Base-by-base conservation (phyloP, 53 echinoderm and acorn worm genomes). In the Patiria pectinifera region DNA sequence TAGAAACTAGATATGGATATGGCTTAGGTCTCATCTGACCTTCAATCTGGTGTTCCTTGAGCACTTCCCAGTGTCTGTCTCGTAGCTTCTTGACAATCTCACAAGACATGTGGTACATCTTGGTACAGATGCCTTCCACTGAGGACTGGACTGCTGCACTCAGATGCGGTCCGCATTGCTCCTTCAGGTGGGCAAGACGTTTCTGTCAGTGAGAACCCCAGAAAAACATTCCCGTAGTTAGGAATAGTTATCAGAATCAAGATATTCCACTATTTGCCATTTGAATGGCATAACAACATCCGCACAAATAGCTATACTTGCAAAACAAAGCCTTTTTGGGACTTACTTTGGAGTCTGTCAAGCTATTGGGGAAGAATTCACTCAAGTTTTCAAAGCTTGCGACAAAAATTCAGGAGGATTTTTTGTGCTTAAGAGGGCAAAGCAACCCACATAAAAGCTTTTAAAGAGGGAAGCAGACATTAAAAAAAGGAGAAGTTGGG, bases 1-100 rank as follows among this genome's bases (percentile, higher is more conserved):
- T 23, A 71, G 23, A 19, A 13, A 78, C 24, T 0, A 24, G 25
- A 78, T 9, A 53, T 53, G 53, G 53, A 53, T 53, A 53, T 2
- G 53, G 1, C 53, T 82, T n/a, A 66, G 3, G 24, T 59, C 13
- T 62, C n/a, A 2, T 11, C 90, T 85, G 62, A 99, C 99, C 95
- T 96, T 96, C 96, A 49, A 99, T 99, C 21, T 97, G 95, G 82
- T 99, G 99, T 83, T 99, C 99, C 89, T 94, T 96, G 4, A 99
- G 86, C 18, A 99, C 76, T 35, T 99, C 99, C 99, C 99, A 99
- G 92, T 97, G 97, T 84, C 94, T 96, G 89, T 96, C 69, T 62
- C 89, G 92, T 10, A 99, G 93, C 80, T 96, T 95, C 71, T 94
- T 96, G 16, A 93, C 97, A 19, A 94, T 86, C 69, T 97, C 99